Base-by-base conservation (phyloP, 2,113 vertebrate genomes). In the Taxidea taxus region DNA sequence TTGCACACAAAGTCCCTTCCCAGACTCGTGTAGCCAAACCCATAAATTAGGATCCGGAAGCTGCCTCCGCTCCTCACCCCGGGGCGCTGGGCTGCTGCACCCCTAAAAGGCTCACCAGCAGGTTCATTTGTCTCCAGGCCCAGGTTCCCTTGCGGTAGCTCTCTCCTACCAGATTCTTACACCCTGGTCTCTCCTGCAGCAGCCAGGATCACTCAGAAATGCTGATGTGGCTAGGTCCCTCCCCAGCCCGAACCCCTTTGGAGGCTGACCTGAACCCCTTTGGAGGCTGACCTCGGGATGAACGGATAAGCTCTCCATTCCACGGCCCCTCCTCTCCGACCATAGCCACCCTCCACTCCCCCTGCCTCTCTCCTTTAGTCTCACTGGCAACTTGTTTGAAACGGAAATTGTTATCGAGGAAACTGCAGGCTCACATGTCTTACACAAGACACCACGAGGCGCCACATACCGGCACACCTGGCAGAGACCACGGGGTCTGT, bases 371-470 rank as follows among this genome's bases (percentile, higher is more conserved):
- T 37, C 21, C 34, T n/a, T 27, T n/a, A 7, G 4, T 70, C 51
- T 92, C 37, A 66, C 13, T 27, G 44, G 9, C 6, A 80, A 88
- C 51, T 62, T 91, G 86, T 83, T 47, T 51, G 25, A 75, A 88
- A 92, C 20, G 56, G 21, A 49, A 81, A 82, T 13, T 86, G 88
- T 88, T 95, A 91, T 1, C 42, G 44, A 72, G 37, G 60, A 88
- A 54, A 89, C 1, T 88, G 15, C 10, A 89, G 64, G 42, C 11
- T 84, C 15, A 31, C 5, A 12, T 60, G 37, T 7, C n/a, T n/a
- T n/a, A n/a, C n/a, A n/a, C n/a, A 75, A 75, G 49, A 66, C 42
- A 92, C 9, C 25, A 31, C 49, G 44, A 81, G 16, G 72, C 11
- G 39, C 15, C n/a, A 89, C 14, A 23, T 54, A 84, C 3, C 8